Conservation (phyloP, 1,140 invertebrate species). For the Caenorhabditis inopinata region DNA sequence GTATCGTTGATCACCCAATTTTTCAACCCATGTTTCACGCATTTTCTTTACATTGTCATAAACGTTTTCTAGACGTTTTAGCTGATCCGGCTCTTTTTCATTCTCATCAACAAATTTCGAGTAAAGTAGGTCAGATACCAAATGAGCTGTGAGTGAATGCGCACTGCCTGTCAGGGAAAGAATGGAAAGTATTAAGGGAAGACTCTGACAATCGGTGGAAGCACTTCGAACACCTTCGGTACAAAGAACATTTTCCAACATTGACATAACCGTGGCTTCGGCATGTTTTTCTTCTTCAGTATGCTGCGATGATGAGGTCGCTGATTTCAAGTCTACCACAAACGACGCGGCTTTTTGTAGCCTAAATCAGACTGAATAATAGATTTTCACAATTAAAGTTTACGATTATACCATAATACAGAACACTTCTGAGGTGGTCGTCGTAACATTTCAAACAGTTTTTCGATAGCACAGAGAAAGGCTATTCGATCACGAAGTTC, state of each 20-base stretch:
- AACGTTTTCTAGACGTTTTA: background rate
- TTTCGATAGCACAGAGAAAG: constrained; percentile 9
- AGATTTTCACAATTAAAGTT: background rate
- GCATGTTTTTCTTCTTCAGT: background rate
- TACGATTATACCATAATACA: constrained; percentile 13
- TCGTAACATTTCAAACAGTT: background rate
- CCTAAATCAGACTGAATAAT: background rate
- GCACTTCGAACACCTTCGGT: constrained; percentile 39
- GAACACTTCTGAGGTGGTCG: background rate
- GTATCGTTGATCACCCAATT: background rate
- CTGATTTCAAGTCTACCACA: background rate
- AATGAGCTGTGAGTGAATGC: constrained; percentile 1
- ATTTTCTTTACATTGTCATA: constrained; percentile 8
- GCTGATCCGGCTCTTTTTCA: background rate
- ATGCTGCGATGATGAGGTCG: background rate
- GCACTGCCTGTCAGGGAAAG: background rate
- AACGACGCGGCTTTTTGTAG: constrained; percentile 34
- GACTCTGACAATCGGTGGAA: constrained; percentile 7
- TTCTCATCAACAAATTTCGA: background rate
- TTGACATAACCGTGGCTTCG: background rate
- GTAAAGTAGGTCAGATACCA: constrained; percentile 24
- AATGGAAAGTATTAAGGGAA: constrained; percentile 25
- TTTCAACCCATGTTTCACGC: constrained; percentile 21
- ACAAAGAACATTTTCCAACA: constrained; percentile 17
- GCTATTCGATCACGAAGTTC: constrained; percentile 12